Evolutionary conservation across 2,888 invertebrate species (phyloP), one percentile per base, ranked within the genome.

Genomic region (Margaritifera margaritifera): DNA sequence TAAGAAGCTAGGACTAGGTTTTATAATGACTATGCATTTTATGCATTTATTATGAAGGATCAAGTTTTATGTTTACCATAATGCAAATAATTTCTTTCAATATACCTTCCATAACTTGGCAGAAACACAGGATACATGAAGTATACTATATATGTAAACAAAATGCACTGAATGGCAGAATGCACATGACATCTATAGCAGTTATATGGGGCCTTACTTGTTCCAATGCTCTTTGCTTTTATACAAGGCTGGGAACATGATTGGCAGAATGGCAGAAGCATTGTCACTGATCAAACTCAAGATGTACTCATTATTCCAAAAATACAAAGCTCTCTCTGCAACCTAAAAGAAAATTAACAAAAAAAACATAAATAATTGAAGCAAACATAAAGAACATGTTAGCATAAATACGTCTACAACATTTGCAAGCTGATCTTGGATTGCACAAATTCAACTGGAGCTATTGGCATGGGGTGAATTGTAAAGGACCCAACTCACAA

Each of bases 251-350:
- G 99, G 99, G 92, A 99, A 99, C 98, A 99, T 99, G 86, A 99
- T 98, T 84, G 99, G 99, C 94, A 99, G 95, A 90, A 99, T 98
- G 89, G 96, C 95, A 90, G 95, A 94, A 90, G 97, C 98, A 92
- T 99, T 99, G 91, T 99, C 99, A 91, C 98, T 97, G 93, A 99
- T 98, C 91, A 99, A 92, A 79, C 97, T 97, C 94, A 99, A 95
- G 89, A 99, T 97, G 92, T 99, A 99, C 93, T 99, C 99, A 92
- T 99, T 99, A 93, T 99, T 99, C 99, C 99, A 99, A 92, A 97
- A 98, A 92, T 98, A 99, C 83, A 99, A 93, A 86, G 99, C 98
- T 91, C 99, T 93, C 91, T 99, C 99, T 80, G 99, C 99, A 89
- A 99, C 98, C 96, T 98, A 80, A 53, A 80, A 72, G 61, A 62